phyloP scores from a whole-genome alignment of 2,888 invertebrate genomes.

The Pseudanteris insignis region DNA sequence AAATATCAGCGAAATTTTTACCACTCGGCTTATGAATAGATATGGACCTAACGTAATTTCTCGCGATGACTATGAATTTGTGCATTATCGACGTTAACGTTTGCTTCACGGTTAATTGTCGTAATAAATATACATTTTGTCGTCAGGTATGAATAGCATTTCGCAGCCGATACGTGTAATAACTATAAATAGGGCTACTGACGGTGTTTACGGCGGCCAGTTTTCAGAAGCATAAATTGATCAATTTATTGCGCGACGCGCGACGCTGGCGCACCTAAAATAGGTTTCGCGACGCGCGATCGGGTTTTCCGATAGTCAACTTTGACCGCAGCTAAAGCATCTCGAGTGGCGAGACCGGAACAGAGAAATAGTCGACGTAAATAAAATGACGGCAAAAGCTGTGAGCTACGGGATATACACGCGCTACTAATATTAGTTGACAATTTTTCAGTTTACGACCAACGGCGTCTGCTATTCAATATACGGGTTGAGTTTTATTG shows the following conservation, averaged over 20 bases:
- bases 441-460: too few relatives aligned
- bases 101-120: constrained; percentile 35
- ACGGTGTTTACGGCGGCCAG: constrained; percentile 31
- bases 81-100: constrained; percentile 33
- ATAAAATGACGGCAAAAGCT: not conserved
- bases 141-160: constrained; percentile 34
- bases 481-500: too few relatives aligned
- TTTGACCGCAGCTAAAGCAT: constrained; percentile 6
- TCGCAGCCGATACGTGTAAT: constrained; percentile 27
- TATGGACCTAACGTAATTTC: constrained; percentile 27
- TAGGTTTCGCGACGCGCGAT: not conserved
- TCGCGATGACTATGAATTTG: constrained; percentile 39
- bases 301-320: constrained; percentile 1
- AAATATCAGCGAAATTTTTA: constrained; percentile 34
- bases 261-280: constrained; percentile 18
- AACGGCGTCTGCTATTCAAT: too few relatives aligned
- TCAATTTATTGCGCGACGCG: constrained; percentile 31
- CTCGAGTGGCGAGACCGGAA: not conserved
- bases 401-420: not conserved
- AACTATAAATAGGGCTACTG: constrained; percentile 34
- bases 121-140: constrained; percentile 39
- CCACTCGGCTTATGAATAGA: constrained; percentile 35
- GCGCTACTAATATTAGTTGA: not conserved
- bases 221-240: constrained; percentile 36
- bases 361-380: not conserved